Percentiles rank a stretch among this genome's conserved stretches.
Evolutionary conservation across 2,888 invertebrate species (phyloP).

Genomic region (Actias luna): DNA sequence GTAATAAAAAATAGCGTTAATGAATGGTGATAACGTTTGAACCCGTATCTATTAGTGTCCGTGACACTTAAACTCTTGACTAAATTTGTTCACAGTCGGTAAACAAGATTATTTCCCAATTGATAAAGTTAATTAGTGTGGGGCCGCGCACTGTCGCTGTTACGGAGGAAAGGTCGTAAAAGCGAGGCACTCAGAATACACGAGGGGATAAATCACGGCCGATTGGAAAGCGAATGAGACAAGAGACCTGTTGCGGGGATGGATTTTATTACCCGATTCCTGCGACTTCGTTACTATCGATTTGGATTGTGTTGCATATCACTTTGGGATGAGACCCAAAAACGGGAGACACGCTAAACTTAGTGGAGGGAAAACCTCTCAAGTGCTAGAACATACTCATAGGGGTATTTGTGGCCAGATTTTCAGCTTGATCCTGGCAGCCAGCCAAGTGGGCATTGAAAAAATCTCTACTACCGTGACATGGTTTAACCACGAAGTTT

Average conservation of each 20-base stretch:
- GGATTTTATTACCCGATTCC: neutral
- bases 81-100: neutral
- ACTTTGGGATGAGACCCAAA: no score
- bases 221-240: neutral
- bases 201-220: neutral
- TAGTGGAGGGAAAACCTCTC: no score
- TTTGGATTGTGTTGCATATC: no score
- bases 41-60: neutral
- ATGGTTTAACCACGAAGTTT: no score
- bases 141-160: neutral
- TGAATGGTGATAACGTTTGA: neutral
- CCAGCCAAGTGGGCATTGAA: no score
- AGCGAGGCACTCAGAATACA: neutral
- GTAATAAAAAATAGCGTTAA: neutral
- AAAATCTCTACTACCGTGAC: no score
- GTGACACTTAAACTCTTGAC: neutral
- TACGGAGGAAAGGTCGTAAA: neutral
- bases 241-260: neutral
- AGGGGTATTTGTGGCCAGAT: no score
- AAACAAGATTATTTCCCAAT: neutral
- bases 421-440: no score
- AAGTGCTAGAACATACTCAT: no score
- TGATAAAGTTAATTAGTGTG: slow-evolving; percentile 3
- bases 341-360: no score
- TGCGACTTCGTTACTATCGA: neutral